These are phyloP conservation scores for Lamellibrachia columna DNA, from an alignment of 2,888 invertebrate genomes.

Conservation along the genomic window DNA sequence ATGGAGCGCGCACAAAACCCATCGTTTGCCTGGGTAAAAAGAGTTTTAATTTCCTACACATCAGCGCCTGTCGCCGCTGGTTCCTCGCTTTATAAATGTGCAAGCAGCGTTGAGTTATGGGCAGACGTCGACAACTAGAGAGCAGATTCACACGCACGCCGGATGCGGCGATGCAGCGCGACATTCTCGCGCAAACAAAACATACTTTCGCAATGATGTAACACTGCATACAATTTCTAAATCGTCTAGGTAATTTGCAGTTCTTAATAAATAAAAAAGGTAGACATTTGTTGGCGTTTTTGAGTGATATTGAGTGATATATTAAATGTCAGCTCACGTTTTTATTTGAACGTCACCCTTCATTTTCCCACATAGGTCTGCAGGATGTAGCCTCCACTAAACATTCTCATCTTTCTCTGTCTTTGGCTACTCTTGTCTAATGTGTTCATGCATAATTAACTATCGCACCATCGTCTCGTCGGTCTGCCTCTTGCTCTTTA, in stretches of 20 bases:
- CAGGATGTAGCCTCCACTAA: no score
- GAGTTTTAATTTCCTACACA: neutral
- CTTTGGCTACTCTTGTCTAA: no score
- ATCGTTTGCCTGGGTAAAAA: neutral
- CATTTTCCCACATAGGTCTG: no score
- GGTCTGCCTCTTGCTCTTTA: no score
- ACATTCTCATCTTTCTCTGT: no score
- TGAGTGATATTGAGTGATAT: neutral
- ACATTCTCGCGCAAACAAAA: neutral
- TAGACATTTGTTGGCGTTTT: neutral
- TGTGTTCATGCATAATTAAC: no score
- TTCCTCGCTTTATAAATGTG: neutral
- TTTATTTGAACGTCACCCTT: neutral
- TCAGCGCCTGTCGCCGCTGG: neutral
- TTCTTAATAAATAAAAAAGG: neutral
- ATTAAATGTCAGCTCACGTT: neutral
- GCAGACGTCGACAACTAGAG: neutral
- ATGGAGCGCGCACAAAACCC: no score
- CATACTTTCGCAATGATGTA: neutral
- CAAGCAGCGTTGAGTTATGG: neutral
- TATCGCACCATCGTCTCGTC: no score
- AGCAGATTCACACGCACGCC: neutral
- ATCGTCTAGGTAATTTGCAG: neutral
- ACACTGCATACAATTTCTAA: neutral
- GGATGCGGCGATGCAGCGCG: neutral